These are phyloP conservation scores for Rhagophthalmus giganteus DNA, from an alignment of 2,888 invertebrate species.

Conservation along the genomic window DNA sequence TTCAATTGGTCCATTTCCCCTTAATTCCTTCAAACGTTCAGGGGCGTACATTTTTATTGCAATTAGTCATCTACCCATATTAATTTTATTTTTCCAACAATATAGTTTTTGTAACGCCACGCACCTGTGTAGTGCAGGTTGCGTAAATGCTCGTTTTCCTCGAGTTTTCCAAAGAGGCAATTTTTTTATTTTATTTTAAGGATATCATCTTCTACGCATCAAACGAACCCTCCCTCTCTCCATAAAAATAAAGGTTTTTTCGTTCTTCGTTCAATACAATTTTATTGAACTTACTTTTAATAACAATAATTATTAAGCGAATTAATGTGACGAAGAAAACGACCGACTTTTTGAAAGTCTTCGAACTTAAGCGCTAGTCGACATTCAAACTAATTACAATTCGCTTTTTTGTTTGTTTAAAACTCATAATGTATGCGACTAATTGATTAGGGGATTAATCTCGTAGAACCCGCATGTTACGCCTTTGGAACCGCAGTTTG, in stretches of 20 bases:
- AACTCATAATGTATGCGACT: not conserved
- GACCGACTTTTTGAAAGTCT: not conserved
- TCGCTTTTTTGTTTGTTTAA: not conserved
- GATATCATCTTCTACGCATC: too few species aligned
- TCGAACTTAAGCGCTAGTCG: not conserved
- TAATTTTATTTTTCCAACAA: not conserved
- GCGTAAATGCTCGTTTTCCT: too few species aligned
- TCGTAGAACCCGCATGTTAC: conserved; percentile 17
- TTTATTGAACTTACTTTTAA: too few species aligned
- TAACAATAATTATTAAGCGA: not conserved
- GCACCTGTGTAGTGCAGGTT: too few species aligned
- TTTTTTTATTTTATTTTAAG: too few species aligned
- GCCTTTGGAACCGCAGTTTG: conserved; percentile 23
- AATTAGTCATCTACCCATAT: not conserved
- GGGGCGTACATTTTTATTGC: conserved; percentile 16
- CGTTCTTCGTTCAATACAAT: too few species aligned
- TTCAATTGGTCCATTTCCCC: conserved; percentile 48
- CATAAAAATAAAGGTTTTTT: too few species aligned
- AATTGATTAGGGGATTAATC: not conserved
- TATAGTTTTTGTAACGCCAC: too few species aligned
- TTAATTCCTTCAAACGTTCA: conserved; percentile 28
- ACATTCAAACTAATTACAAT: not conserved
- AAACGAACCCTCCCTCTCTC: too few species aligned
- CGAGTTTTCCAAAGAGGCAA: too few species aligned
- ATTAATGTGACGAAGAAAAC: not conserved